phyloP scores from a whole-genome alignment of 53 echinoderm and acorn worm genomes.

The Apostichopus leukothele region DNA sequence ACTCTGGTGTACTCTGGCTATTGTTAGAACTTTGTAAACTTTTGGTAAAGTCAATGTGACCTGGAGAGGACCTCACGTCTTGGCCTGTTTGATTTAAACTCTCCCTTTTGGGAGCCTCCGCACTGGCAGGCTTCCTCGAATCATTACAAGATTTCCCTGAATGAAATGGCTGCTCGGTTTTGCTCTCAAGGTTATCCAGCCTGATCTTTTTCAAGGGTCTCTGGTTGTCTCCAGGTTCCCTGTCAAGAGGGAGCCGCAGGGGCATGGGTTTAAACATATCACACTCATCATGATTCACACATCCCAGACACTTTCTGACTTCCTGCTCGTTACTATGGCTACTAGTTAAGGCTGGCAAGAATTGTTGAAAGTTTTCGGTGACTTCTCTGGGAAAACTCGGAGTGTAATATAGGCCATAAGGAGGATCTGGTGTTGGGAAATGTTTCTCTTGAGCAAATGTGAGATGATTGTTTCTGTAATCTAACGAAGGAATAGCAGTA shows the following conservation, averaged over 20 bases:
- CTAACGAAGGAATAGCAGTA: neutral
- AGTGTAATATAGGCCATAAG: neutral
- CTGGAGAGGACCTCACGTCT: neutral
- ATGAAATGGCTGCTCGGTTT: neutral
- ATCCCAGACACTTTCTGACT: neutral
- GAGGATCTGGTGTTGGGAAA: neutral
- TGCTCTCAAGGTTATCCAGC: neutral
- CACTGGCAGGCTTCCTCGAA: neutral
- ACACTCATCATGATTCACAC: constrained; percentile 16
- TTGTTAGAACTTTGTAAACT: neutral
- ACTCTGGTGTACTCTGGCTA: neutral
- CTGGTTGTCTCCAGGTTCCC: neutral
- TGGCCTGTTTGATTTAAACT: neutral
- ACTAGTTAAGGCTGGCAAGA: constrained; percentile 7
- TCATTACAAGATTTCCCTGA: neutral
- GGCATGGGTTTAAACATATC: constrained; percentile 11
- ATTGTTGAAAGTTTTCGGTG: constrained; percentile 3
- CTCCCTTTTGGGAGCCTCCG: neutral
- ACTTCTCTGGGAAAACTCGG: neutral
- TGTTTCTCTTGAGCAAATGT: neutral
- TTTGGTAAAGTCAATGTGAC: neutral
- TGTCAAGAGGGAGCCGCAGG: neutral
- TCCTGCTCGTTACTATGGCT: neutral
- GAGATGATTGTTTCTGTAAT: neutral
- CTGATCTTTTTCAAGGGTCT: neutral